These are phyloP conservation scores for Metallyticus violacea DNA, from an alignment of 2,888 invertebrate genomes.

Conservation along the genomic window DNA sequence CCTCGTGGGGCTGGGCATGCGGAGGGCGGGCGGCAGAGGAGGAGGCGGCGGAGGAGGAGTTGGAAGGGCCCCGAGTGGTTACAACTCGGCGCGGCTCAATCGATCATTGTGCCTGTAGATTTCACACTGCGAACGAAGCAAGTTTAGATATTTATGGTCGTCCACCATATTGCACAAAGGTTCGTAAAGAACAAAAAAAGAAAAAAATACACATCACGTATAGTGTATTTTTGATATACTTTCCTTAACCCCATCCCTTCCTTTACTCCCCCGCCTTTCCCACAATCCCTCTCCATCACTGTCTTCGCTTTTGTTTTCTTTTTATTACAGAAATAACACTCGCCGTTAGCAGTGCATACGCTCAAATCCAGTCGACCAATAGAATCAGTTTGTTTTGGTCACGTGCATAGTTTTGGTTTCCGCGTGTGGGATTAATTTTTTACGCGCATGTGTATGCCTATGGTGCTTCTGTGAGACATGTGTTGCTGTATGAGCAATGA, in stretches of 20 bases:
- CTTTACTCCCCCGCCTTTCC: not conserved
- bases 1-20: not conserved
- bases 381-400: constrained; percentile 22
- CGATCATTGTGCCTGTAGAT: constrained; percentile 27
- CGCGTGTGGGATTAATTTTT: constrained; percentile 14
- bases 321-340: not conserved
- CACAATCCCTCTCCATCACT: not conserved
- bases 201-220: not conserved
- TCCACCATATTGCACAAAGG: constrained; percentile 9
- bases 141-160: constrained; percentile 25
- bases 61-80: constrained; percentile 2
- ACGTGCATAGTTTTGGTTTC: constrained; percentile 26
- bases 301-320: not conserved
- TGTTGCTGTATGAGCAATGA: not conserved
- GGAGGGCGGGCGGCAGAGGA: not conserved
- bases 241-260: not conserved
- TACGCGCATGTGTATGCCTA: not conserved
- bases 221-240: not conserved
- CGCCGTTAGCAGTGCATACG: not conserved
- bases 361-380: constrained; percentile 24
- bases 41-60: constrained; percentile 16
- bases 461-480: not conserved
- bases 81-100: constrained; percentile 21
- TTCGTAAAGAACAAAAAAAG: constrained; percentile 19
- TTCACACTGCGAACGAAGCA: constrained; percentile 24